Conservation (phyloP, 2,797 vertebrate species). For the Siniperca scherzeri region DNA sequence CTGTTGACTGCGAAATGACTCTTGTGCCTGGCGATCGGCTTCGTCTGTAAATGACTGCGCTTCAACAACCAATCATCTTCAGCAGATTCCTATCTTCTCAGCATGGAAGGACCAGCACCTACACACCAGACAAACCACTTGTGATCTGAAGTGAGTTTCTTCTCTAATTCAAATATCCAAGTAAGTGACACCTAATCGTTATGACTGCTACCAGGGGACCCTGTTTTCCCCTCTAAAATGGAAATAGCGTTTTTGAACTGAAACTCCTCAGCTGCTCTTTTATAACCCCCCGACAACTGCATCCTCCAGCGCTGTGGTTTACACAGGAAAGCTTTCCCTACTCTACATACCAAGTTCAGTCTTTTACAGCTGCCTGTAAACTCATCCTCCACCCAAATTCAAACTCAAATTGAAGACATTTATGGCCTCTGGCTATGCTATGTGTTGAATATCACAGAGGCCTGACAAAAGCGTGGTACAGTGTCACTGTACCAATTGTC, state of each 20-base stretch:
- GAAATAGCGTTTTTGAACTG: slow-evolving; percentile 36
- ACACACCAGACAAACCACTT: not conserved
- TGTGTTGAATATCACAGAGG: slow-evolving; percentile 81
- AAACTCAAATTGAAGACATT: slow-evolving; percentile 82
- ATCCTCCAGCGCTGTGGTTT: slow-evolving; percentile 34
- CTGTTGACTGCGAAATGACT: slow-evolving; percentile 75
- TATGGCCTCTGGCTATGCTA: slow-evolving; percentile 61
- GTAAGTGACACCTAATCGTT: slow-evolving; percentile 9
- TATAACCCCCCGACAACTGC: slow-evolving; percentile 62
- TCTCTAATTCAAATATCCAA: slow-evolving; percentile 3
- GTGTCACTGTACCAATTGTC: slow-evolving; percentile 62
- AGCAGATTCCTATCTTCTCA: not conserved
- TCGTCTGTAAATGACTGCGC: slow-evolving; percentile 1
- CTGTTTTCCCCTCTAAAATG: slow-evolving; percentile 23
- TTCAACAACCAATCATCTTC: slow-evolving; percentile 3
- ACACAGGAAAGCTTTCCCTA: slow-evolving; percentile 60
- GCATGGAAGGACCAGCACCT: not conserved
- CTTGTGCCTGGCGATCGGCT: slow-evolving; percentile 3
- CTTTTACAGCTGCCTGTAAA: slow-evolving; percentile 83
- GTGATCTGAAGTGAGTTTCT: not conserved
- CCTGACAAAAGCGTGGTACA: slow-evolving; percentile 60
- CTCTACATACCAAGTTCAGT: slow-evolving; percentile 83
- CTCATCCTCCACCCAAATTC: slow-evolving; percentile 78
- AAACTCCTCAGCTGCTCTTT: slow-evolving; percentile 64
- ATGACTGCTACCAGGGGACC: not conserved